phyloP scores from a whole-genome alignment of 2,113 vertebrate species.

The Sander lucioperca region DNA sequence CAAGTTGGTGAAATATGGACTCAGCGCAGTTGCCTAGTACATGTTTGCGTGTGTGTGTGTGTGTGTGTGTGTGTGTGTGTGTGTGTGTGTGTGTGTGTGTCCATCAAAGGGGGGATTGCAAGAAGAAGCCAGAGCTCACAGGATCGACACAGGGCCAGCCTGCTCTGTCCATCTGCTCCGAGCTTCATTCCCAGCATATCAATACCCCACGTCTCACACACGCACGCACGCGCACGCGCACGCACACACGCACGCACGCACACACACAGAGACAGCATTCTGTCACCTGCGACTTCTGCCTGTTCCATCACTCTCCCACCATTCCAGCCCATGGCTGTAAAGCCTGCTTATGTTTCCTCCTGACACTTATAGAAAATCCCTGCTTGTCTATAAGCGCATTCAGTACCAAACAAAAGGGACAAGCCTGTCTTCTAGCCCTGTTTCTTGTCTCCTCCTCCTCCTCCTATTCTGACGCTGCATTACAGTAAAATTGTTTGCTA shows the following conservation, averaged over 20 bases:
- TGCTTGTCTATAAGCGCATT: conserved; percentile 71
- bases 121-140: conserved; percentile 75
- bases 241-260: conserved; percentile 35
- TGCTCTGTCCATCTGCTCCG: conserved; percentile 82
- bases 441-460: conserved; percentile 38
- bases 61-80: conserved; percentile 8
- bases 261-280: conserved; percentile 39
- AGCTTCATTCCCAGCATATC: conserved; percentile 80
- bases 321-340: conserved; percentile 64
- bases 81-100: conserved; percentile 48
- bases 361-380: conserved; percentile 74
- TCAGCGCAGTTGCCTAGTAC: conserved; percentile 17
- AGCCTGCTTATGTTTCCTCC: conserved; percentile 74
- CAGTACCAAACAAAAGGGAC: conserved; percentile 63
- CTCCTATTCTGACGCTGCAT: conserved; percentile 34
- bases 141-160: conserved; percentile 75
- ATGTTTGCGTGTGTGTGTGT: conserved; percentile 15
- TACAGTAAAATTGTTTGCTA: conserved; percentile 48
- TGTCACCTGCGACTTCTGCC: conserved; percentile 66
- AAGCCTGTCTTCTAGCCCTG: conserved; percentile 44
- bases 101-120: conserved; percentile 68
- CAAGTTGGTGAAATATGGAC: conserved; percentile 50
- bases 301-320: conserved; percentile 66
- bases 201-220: conserved; percentile 65
- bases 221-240: conserved; percentile 32